Percentiles rank a stretch among this genome's conserved stretches.
Conservation (phyloP, 2,888 invertebrate species). For the Blastobasis adustella region DNA sequence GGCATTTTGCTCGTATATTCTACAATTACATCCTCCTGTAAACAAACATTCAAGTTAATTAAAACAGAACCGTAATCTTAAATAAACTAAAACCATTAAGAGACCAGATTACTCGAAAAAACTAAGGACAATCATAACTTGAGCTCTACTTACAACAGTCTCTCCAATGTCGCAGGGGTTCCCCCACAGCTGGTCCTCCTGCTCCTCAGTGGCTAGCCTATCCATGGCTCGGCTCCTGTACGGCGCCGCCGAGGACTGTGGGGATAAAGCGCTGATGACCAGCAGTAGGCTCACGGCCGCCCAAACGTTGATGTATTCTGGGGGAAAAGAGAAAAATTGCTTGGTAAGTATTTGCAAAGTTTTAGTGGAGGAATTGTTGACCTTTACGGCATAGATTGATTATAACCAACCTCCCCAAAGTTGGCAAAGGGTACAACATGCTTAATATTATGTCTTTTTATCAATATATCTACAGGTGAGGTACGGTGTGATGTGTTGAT, state of each 20-base stretch:
- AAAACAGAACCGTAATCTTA: too few relatives aligned
- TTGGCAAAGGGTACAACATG: too few relatives aligned
- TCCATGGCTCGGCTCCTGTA: constrained; percentile 46
- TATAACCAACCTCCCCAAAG: too few relatives aligned
- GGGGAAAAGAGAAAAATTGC: too few relatives aligned
- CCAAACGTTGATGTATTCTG: constrained; percentile 70
- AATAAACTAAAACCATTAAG: too few relatives aligned
- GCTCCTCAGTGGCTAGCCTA: constrained; percentile 30
- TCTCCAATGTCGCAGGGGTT: constrained; percentile 58
- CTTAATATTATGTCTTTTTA: too few relatives aligned
- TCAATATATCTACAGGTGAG: too few relatives aligned
- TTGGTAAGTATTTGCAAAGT: too few relatives aligned
- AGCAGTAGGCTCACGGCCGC: constrained; percentile 62
- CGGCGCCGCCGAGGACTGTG: constrained; percentile 57
- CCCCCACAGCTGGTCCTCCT: constrained; percentile 49
- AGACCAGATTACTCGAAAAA: too few relatives aligned
- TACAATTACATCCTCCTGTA: constrained; percentile 38
- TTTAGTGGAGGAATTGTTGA: too few relatives aligned
- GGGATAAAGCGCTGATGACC: constrained; percentile 52
- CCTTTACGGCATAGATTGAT: too few relatives aligned
- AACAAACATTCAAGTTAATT: constrained; percentile 16
- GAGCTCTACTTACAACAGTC: constrained; percentile 26
- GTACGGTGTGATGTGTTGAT: too few relatives aligned
- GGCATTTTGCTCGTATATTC: constrained; percentile 28
- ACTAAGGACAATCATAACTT: background rate